A percentile compares a stretch with the other conserved stretches of the same genome.
phyloP scores from a whole-genome alignment of 2,888 invertebrate species.

The Agonopterix subpropinquella region DNA sequence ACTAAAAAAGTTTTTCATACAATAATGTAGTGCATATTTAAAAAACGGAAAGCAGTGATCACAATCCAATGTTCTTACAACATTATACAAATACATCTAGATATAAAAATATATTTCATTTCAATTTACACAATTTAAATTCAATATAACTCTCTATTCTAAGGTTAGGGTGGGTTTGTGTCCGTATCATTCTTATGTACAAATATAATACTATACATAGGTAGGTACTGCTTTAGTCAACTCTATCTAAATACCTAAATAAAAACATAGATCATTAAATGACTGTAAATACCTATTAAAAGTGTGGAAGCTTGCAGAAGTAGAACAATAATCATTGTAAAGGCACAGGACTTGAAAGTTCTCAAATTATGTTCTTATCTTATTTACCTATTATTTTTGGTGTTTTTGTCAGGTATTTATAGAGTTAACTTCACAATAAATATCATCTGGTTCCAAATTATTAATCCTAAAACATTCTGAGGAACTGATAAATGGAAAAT shows the following conservation, averaged over 20 bases:
- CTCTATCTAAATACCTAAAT: background rate
- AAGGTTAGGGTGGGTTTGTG: constrained; percentile 65
- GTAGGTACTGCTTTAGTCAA: constrained; percentile 8
- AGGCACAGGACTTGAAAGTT: too few relatives aligned
- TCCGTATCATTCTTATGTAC: constrained; percentile 59
- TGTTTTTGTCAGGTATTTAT: background rate
- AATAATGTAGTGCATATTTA: too few relatives aligned
- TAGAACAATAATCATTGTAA: too few relatives aligned
- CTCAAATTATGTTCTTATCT: too few relatives aligned
- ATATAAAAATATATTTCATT: background rate
- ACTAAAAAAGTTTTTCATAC: too few relatives aligned
- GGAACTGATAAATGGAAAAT: too few relatives aligned
- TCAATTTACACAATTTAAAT: background rate
- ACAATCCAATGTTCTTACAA: background rate
- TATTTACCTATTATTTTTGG: too few relatives aligned
- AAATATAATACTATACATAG: constrained; percentile 17
- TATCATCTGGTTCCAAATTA: background rate
- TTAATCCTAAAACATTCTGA: background rate
- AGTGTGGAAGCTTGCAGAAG: too few relatives aligned
- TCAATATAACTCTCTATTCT: constrained; percentile 30
- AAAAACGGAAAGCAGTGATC: background rate
- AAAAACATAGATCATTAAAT: too few relatives aligned
- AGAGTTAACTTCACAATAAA: background rate
- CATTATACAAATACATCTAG: background rate
- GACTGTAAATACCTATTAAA: too few relatives aligned